Base-by-base conservation (phyloP, 2,797 vertebrate genomes). In the Pangasius larnaudii region DNA sequence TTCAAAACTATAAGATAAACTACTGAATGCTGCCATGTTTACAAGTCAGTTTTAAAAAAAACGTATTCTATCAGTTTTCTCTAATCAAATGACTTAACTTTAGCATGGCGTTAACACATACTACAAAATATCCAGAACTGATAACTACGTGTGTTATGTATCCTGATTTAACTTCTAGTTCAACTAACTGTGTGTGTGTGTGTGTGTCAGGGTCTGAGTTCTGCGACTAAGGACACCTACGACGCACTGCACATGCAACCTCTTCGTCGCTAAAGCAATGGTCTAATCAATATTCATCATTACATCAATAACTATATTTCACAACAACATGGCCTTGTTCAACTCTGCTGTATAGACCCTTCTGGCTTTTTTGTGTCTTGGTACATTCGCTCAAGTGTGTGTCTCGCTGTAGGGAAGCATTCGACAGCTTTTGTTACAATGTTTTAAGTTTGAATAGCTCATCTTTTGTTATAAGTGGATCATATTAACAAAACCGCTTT, bases 161-260 rank as follows among this genome's bases (percentile, higher is more conserved):
- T 56, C 53, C 18, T 4, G 59, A 65, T n/a, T 59, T 2, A 56
- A 36, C 3, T 59, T 33, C 30, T 36, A 79, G 10, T 75, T 75
- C 5, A 74, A 27, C 49, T 78, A 53, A 78, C n/a, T 36, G 5
- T 22, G 3, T 16, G 19, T 85, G 39, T 69, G 6, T 88, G 27
- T 88, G 6, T 89, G 36, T 87, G 13, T 63, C 89, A 99, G 98
- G 98, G 95, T 27, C 95, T 99, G 93, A 98, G 96, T 46, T 0
- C 93, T 0, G 95, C 94, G 3, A 96, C 95, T 87, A 98, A 97
- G 93, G 98, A 98, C 91, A 98, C 97, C 5, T 99, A 98, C 0
- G 96, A 98, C 5, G 92, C 95, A 1, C 97, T 99, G 71, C 96
- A 97, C 87, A 97, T 98, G 97, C 96, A 97, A 92, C 86, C 93